Conservation (phyloP, 2,888 invertebrate genomes). For the Lochmaea capreae region DNA sequence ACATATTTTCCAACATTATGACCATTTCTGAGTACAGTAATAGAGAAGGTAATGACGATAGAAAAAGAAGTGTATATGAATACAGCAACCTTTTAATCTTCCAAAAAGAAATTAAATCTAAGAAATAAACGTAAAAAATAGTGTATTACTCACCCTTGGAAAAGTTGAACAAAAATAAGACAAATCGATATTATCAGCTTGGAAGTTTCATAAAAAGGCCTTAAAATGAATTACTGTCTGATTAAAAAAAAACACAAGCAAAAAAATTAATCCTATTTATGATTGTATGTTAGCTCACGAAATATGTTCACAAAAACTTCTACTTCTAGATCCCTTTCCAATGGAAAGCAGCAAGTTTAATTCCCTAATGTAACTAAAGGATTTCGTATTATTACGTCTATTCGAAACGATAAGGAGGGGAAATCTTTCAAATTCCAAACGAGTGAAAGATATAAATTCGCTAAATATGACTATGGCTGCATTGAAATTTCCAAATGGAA, state of each 20-base stretch:
- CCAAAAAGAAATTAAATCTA: too few relatives aligned
- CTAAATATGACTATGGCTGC: conserved; percentile 41
- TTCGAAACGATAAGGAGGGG: conserved; percentile 41
- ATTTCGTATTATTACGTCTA: conserved; percentile 47
- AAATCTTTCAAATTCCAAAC: conserved; percentile 34
- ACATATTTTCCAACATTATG: too few relatives aligned
- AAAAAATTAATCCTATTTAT: conserved; percentile 9
- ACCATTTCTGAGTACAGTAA: too few relatives aligned
- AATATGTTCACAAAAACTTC: conserved; percentile 26
- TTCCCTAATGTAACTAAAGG: conserved; percentile 40
- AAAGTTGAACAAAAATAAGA: too few relatives aligned
- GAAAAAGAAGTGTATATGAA: too few relatives aligned
- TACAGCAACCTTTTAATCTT: too few relatives aligned
- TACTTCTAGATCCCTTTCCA: conserved; percentile 11
- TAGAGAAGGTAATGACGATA: too few relatives aligned
- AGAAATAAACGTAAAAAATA: too few relatives aligned
- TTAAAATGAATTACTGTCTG: conserved; percentile 1
- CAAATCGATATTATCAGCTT: not conserved
- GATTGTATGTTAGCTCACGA: conserved; percentile 16
- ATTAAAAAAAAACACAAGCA: not conserved
- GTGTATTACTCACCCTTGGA: too few relatives aligned
- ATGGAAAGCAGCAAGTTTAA: conserved; percentile 28
- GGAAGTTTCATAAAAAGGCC: not conserved
- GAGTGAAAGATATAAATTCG: conserved; percentile 40
- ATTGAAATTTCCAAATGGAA: conserved; percentile 46